phyloP scores from a whole-genome alignment of 1,140 invertebrate genomes.

The Drosophila rhopaloa region DNA sequence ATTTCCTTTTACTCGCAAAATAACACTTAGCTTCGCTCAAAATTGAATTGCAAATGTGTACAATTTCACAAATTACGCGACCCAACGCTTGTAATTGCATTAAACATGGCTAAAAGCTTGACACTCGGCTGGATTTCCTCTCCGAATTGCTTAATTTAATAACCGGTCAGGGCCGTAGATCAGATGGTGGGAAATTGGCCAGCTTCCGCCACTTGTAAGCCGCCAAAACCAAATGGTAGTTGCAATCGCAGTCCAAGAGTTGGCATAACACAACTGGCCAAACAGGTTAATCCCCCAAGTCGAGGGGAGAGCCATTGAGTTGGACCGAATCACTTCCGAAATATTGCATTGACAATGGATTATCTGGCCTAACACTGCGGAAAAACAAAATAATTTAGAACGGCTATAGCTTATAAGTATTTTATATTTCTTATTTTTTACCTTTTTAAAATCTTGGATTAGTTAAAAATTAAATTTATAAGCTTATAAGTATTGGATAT shows the following conservation, averaged over 20 bases:
- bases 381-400: background rate
- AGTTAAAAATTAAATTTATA: too few species aligned
- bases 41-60: conserved; percentile 59
- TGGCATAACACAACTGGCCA: conserved; percentile 30
- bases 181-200: conserved; percentile 42
- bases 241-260: conserved; percentile 14
- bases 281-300: conserved; percentile 32
- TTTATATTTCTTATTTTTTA: too few species aligned
- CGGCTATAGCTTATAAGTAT: background rate
- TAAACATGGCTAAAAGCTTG: conserved; percentile 54
- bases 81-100: conserved; percentile 40
- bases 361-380: conserved; percentile 8
- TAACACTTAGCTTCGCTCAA: conserved; percentile 29
- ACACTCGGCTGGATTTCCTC: conserved; percentile 39
- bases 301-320: conserved; percentile 6
- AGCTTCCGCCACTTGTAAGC: conserved; percentile 64
- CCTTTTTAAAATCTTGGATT: too few species aligned
- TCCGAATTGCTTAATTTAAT: conserved; percentile 56
- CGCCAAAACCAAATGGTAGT: conserved; percentile 27
- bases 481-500: too few species aligned
- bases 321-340: conserved; percentile 44
- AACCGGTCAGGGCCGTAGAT: conserved; percentile 36
- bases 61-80: conserved; percentile 29
- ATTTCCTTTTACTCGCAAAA: conserved; percentile 8
- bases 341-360: conserved; percentile 54